These are phyloP conservation scores for Micropterix aruncella DNA, from an alignment of 2,888 invertebrate genomes.

Conservation along the genomic window DNA sequence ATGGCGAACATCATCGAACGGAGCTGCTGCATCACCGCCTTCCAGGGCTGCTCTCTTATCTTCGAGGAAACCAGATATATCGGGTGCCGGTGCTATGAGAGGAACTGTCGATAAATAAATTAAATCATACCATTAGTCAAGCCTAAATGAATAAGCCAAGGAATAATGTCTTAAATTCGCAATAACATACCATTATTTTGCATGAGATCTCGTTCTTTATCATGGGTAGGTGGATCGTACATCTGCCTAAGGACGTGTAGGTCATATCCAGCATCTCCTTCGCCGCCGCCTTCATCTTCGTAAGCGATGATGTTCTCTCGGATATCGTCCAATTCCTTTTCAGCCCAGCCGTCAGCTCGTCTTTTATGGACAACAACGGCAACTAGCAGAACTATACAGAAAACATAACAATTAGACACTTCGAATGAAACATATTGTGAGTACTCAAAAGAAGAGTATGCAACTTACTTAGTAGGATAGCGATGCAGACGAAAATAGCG, in stretches of 20 bases:
- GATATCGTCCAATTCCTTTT: slow-evolving; percentile 90
- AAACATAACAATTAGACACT: slow-evolving; percentile 10
- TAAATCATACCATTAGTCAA: too few relatives aligned
- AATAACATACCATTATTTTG: slow-evolving; percentile 31
- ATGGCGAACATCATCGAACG: slow-evolving; percentile 92
- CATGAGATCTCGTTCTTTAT: slow-evolving; percentile 33
- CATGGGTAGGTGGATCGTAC: slow-evolving; percentile 41
- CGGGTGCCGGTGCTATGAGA: slow-evolving; percentile 41
- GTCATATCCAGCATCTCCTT: slow-evolving; percentile 90
- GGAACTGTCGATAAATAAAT: slow-evolving; percentile 7
- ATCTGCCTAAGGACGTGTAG: slow-evolving; percentile 61
- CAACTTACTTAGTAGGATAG: slow-evolving; percentile 66
- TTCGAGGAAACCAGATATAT: slow-evolving; percentile 81
- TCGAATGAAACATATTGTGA: too few relatives aligned
- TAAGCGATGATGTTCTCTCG: slow-evolving; percentile 96
- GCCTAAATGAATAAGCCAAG: too few relatives aligned
- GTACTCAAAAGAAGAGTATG: too few relatives aligned
- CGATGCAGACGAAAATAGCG: slow-evolving; percentile 78
- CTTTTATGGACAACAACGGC: slow-evolving; percentile 84
- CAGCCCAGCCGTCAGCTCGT: slow-evolving; percentile 73
- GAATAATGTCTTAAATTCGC: too few relatives aligned
- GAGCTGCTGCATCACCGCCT: slow-evolving; percentile 80
- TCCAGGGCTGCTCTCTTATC: slow-evolving; percentile 84
- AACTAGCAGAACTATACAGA: slow-evolving; percentile 57
- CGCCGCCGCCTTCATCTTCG: slow-evolving; percentile 96